Conservation (phyloP, 2,113 vertebrate genomes). For the Ramphastos sulfuratus region DNA sequence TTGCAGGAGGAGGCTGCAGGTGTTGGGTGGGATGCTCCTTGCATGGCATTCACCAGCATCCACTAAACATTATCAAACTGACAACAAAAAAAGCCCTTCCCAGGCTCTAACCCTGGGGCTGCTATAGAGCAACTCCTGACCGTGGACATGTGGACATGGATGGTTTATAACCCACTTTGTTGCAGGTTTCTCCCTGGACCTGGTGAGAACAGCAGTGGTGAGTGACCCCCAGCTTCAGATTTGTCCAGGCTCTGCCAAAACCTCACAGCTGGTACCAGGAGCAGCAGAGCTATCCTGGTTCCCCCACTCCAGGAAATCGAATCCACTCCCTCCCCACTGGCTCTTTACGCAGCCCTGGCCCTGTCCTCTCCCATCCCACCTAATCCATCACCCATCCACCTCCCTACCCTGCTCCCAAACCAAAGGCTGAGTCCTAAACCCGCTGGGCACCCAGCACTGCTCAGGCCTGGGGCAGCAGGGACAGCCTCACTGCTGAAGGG, state of each 20-base stretch:
- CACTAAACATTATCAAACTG: not conserved
- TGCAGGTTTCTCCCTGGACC: not conserved
- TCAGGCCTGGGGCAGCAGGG: not conserved
- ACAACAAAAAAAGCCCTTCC: not conserved
- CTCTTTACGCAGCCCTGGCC: not conserved
- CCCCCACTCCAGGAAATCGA: not conserved
- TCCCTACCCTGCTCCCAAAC: not conserved
- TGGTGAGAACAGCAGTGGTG: not conserved
- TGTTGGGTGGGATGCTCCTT: not conserved
- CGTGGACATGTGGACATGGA: fast-evolving
- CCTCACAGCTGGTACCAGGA: fast-evolving
- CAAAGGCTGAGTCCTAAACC: not conserved
- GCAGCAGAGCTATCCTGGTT: fast-evolving
- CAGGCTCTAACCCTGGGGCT: not conserved
- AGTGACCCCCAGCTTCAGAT: not conserved
- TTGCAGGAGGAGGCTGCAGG: not conserved
- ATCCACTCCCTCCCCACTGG: fast-evolving
- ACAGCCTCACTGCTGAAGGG: not conserved
- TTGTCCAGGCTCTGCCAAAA: not conserved
- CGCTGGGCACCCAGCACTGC: fast-evolving
- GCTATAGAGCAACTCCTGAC: fast-evolving
- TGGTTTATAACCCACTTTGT: not conserved
- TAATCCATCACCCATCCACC: not conserved
- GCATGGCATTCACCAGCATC: fast-evolving
- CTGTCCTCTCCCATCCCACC: not conserved